Conservation (phyloP, 1,140 invertebrate species). For the Myzus persicae region DNA sequence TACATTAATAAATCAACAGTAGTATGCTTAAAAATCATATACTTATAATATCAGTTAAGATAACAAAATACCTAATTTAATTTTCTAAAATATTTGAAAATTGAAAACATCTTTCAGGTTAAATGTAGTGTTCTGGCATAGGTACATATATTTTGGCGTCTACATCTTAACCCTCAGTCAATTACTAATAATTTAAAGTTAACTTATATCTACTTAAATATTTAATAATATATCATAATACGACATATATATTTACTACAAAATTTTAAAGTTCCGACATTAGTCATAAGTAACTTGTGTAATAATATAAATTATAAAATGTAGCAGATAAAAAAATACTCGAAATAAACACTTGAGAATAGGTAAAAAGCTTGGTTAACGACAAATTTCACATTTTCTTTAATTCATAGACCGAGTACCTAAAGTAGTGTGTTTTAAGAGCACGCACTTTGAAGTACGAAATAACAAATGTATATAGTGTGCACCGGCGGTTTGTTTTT, state of each 20-base stretch:
- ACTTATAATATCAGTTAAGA: too few relatives aligned
- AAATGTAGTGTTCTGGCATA: neutral
- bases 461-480: too few relatives aligned
- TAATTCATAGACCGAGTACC: neutral
- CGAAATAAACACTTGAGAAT: neutral
- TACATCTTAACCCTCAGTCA: neutral
- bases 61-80: too few relatives aligned
- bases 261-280: neutral
- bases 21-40: too few relatives aligned
- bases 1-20: too few relatives aligned
- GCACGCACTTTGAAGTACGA: too few relatives aligned
- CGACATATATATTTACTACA: neutral
- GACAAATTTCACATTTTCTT: neutral
- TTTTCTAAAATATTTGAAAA: neutral
- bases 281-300: neutral
- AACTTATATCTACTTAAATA: neutral
- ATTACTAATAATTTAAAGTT: neutral
- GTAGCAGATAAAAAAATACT: neutral
- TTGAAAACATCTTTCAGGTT: neutral
- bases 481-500: too few relatives aligned
- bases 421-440: too few relatives aligned
- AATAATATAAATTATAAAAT: neutral
- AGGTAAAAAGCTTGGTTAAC: too few relatives aligned
- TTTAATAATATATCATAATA: neutral
- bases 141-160: neutral